Evolutionary conservation across 2,113 vertebrate species (phyloP).

Genomic region (Chauna torquata): DNA sequence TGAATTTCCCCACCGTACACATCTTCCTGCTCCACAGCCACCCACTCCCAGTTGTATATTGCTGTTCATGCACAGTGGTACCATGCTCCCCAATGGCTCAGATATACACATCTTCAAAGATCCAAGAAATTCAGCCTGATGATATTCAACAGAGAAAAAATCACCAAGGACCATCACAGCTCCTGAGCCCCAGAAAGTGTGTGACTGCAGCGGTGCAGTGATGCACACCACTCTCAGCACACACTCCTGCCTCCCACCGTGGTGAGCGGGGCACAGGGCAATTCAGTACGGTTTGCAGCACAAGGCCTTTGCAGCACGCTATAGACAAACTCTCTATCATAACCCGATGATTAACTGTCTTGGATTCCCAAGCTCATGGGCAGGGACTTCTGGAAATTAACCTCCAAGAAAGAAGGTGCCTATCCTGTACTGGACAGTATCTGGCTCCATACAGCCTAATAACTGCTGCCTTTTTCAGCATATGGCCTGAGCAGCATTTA

Average conservation of each 20-base stretch:
- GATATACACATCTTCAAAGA: background rate
- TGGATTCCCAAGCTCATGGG: background rate
- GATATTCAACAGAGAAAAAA: background rate
- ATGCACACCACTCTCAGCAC: background rate
- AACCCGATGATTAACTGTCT: background rate
- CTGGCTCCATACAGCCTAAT: background rate
- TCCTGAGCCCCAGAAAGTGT: background rate
- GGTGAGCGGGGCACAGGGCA: background rate
- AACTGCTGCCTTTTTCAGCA: background rate
- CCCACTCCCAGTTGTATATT: rapidly evolving
- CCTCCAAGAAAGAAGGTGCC: background rate
- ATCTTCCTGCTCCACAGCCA: background rate
- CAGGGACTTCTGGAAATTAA: background rate
- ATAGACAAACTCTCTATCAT: background rate
- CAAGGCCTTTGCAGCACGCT: background rate
- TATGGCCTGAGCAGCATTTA: background rate
- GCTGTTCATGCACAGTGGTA: background rate
- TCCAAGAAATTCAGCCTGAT: background rate
- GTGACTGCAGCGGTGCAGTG: background rate
- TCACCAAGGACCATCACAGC: background rate
- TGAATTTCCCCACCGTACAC: rapidly evolving
- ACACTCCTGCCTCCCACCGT: no score
- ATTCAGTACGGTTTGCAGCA: background rate
- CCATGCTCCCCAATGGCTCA: background rate
- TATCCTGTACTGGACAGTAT: background rate